Conservation (phyloP, 2,888 invertebrate genomes). For the Thumatha senex region DNA sequence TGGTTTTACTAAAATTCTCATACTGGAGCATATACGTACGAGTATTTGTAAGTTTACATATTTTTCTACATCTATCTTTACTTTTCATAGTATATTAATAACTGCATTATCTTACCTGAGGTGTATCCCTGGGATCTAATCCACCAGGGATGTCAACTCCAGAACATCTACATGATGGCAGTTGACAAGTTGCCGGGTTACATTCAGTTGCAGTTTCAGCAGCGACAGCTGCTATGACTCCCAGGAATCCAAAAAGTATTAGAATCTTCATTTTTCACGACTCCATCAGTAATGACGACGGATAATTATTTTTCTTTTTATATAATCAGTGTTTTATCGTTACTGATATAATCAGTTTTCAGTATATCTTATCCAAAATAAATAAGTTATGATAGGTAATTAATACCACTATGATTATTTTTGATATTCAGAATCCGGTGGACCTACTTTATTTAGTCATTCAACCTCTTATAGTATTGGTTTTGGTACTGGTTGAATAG, state of each 20-base stretch:
- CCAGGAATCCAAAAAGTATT: conserved; percentile 4
- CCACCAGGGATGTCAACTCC: conserved; percentile 71
- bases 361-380: conserved; percentile 3
- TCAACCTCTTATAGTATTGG: too few relatives aligned
- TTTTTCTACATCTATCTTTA: too few relatives aligned
- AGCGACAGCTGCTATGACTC: conserved; percentile 15
- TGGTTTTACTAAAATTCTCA: too few relatives aligned
- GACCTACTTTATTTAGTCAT: too few relatives aligned
- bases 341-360: conserved; percentile 1
- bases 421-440: not conserved
- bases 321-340: conserved; percentile 28
- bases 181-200: conserved; percentile 59
- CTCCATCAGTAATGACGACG: conserved; percentile 4
- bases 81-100: too few relatives aligned
- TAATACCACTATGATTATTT: not conserved
- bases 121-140: conserved; percentile 64
- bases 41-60: too few relatives aligned
- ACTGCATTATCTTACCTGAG: conserved; percentile 72
- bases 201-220: conserved; percentile 46
- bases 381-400: not conserved
- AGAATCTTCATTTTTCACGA: conserved; percentile 25
- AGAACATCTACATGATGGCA: conserved; percentile 82
- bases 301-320: conserved; percentile 4
- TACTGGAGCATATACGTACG: too few relatives aligned
- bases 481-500: too few relatives aligned